Percentiles rank a stretch among this genome's conserved stretches.
phyloP scores from a whole-genome alignment of 2,113 vertebrate species.

The Tichodroma muraria region DNA sequence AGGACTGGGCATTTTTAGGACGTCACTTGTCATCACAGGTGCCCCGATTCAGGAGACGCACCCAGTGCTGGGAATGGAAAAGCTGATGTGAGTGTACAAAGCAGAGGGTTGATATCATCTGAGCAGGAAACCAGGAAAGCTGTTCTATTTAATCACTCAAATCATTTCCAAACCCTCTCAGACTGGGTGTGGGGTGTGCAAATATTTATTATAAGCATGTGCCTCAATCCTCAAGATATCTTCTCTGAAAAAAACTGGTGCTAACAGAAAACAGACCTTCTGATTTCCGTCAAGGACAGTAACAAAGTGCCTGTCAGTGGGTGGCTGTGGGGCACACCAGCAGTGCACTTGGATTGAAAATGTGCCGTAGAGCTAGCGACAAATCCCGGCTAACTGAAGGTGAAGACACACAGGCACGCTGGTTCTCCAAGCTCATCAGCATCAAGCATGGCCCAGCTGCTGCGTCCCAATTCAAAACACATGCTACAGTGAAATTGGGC shows the following conservation, averaged over 20 bases:
- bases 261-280: neutral
- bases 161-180: constrained; percentile 34
- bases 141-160: constrained; percentile 21
- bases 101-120: constrained; percentile 30
- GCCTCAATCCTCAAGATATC: neutral
- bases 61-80: constrained; percentile 70
- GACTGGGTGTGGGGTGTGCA: neutral
- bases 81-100: constrained; percentile 24
- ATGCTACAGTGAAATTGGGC: neutral
- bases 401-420: neutral
- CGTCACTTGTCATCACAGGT: constrained; percentile 58
- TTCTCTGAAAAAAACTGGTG: neutral
- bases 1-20: constrained; percentile 48
- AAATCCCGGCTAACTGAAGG: neutral
- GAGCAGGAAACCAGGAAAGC: constrained; percentile 61
- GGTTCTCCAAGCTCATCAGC: neutral
- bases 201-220: neutral
- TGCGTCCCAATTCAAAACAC: neutral
- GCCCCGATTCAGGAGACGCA: constrained; percentile 8
- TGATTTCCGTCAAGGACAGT: neutral
- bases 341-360: neutral
- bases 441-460: neutral
- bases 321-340: neutral
- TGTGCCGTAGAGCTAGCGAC: rapidly evolving
- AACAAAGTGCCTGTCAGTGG: neutral